Percentiles rank a stretch among this genome's conserved stretches.
Conservation (phyloP, 92 coral and sea anemone genomes). For the Heteractis magnifica region DNA sequence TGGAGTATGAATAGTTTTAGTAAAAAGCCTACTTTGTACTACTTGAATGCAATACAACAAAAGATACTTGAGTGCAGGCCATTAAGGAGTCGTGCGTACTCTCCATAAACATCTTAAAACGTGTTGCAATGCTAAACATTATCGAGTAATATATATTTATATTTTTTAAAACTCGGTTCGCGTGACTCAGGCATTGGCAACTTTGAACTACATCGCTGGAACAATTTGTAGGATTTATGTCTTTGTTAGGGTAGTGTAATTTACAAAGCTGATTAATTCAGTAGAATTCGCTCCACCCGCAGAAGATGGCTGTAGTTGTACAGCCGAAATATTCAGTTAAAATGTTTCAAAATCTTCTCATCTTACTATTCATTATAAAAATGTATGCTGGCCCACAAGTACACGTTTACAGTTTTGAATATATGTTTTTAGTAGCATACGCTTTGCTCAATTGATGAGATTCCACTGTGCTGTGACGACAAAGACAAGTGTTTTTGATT, state of each 20-base stretch:
- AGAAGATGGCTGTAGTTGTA: too few relatives aligned
- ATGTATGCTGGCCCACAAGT: too few relatives aligned
- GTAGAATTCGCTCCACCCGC: too few relatives aligned
- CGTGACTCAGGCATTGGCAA: not conserved
- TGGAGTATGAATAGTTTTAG: not conserved
- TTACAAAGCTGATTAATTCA: too few relatives aligned
- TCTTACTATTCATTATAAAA: too few relatives aligned
- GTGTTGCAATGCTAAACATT: constrained; percentile 9
- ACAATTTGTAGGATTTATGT: not conserved
- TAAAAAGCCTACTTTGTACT: constrained; percentile 8
- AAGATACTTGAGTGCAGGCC: not conserved
- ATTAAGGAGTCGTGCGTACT: not conserved
- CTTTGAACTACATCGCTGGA: not conserved
- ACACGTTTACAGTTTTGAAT: not conserved
- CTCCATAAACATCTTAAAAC: constrained; percentile 7
- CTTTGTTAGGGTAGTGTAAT: not conserved
- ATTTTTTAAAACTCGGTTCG: not conserved
- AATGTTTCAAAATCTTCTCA: too few relatives aligned
- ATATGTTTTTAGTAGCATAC: not conserved
- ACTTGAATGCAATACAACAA: constrained; percentile 23
- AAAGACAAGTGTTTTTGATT: constrained; percentile 20
- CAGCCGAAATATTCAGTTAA: too few relatives aligned
- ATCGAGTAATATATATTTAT: not conserved
- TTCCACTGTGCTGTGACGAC: not conserved
- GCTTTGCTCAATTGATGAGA: constrained; percentile 10